Evolutionary conservation across 1,140 invertebrate genomes (phyloP), one percentile per base, ranked within the genome.

Genomic region (Diplogasteroides magnus): DNA sequence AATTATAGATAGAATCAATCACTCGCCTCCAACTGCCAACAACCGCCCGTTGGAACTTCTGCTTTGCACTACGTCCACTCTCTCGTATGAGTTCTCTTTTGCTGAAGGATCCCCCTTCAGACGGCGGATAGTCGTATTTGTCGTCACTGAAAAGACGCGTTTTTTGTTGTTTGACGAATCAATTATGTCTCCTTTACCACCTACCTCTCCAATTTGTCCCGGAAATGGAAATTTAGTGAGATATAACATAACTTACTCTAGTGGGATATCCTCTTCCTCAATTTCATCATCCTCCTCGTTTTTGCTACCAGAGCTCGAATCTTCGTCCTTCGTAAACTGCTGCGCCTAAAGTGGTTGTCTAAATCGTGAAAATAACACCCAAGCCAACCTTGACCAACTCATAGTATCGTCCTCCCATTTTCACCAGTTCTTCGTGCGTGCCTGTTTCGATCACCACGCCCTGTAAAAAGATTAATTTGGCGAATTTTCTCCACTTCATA

Each of bases 351-450:
- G n/a, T n/a, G n/a, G n/a, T n/a, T n/a, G n/a, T n/a, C n/a, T n/a
- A n/a, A n/a, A n/a, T n/a, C n/a, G n/a, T n/a, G n/a, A n/a, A n/a
- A n/a, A n/a, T n/a, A n/a, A n/a, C n/a, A n/a, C n/a, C n/a, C n/a
- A n/a, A n/a, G n/a, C n/a, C n/a, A n/a, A n/a, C n/a, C n/a, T 71
- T 73, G 14, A 82, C 81, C n/a, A 84, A 69, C 13, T 74, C 63
- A 31, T 73, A 76, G 70, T 84, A 94, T 37, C 77, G 73, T 62
- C 83, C 83, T 48, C 77, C 75, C 27, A 76, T 69, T 1, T 74
- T 72, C 32, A 84, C 64, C 1, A 84, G 77, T 29, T 83, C 74
- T 27, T 77, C 72, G 67, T 84, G 84, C 2, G 74, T 83, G 19
- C 84, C 84, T 11, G 68, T 64, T 64, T 84, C 84, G 6, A 78